phyloP scores from a whole-genome alignment of 2,797 vertebrate species.

The Dipus sagitta region DNA sequence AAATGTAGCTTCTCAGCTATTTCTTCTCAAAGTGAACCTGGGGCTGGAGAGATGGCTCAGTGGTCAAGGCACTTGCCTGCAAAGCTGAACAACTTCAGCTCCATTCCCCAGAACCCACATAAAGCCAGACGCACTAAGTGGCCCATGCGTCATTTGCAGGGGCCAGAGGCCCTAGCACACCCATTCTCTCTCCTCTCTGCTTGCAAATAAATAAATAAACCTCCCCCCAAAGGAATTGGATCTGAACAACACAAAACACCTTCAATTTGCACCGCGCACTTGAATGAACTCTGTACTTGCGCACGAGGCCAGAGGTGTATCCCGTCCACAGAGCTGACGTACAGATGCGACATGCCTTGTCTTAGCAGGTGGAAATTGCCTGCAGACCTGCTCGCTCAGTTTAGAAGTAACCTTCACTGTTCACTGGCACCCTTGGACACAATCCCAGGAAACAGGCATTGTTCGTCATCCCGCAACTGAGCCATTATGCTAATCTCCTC shows the following conservation, averaged over 20 bases:
- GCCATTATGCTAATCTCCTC: constrained; percentile 53
- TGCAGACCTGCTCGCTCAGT: constrained; percentile 8
- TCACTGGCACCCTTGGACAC: constrained; percentile 69
- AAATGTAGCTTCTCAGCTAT: background rate
- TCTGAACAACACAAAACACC: background rate
- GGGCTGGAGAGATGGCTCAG: too few relatives aligned
- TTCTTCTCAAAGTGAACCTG: background rate
- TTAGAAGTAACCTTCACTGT: constrained; percentile 42
- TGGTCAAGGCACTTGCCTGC: too few relatives aligned
- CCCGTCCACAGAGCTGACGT: background rate
- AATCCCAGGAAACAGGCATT: constrained; percentile 68
- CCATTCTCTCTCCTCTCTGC: too few relatives aligned
- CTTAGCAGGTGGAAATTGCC: constrained; percentile 41
- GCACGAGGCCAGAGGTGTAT: background rate
- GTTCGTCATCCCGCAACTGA: constrained; percentile 44
- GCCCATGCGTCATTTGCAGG: too few relatives aligned
- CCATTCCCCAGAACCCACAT: too few relatives aligned
- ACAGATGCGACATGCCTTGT: constrained; percentile 19
- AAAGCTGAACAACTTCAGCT: too few relatives aligned
- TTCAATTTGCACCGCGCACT: background rate
- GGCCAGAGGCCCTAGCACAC: too few relatives aligned
- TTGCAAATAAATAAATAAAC: too few relatives aligned
- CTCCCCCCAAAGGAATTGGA: background rate
- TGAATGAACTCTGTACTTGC: background rate
- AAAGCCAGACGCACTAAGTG: too few relatives aligned